phyloP scores from a whole-genome alignment of 1,140 invertebrate species.

The Panulirus ornatus region DNA sequence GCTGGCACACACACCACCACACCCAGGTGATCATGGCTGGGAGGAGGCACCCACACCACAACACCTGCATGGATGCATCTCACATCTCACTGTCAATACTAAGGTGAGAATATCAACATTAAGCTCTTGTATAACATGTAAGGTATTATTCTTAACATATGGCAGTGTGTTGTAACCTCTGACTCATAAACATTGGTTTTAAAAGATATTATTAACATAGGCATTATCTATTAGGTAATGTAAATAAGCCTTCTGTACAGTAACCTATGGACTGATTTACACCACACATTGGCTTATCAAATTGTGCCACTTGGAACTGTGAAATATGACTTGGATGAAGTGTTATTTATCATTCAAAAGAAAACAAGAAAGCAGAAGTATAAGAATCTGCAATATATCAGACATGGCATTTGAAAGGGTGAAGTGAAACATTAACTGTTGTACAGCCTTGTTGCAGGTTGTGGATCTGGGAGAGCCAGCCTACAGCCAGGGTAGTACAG shows the following conservation, averaged over 20 bases:
- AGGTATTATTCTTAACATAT: too few species aligned
- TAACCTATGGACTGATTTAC: too few species aligned
- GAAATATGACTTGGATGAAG: background rate
- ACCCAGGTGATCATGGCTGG: constrained; percentile 38
- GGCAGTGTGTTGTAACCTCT: too few species aligned
- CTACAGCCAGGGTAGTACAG: background rate
- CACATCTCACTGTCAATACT: constrained; percentile 42
- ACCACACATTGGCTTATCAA: too few species aligned
- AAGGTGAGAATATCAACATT: constrained; percentile 51
- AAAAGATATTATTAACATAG: too few species aligned
- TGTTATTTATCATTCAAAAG: too few species aligned
- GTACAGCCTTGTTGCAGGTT: constrained; percentile 39
- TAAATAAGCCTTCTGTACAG: too few species aligned
- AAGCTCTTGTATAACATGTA: too few species aligned
- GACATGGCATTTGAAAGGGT: background rate
- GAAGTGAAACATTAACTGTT: constrained; percentile 17
- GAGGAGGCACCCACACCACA: constrained; percentile 23
- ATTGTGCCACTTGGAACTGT: too few species aligned
- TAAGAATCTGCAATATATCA: background rate
- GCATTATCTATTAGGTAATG: too few species aligned
- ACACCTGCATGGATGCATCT: constrained; percentile 32
- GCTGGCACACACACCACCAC: constrained; percentile 20
- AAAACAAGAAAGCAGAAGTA: too few species aligned
- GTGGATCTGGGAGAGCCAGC: constrained; percentile 1
- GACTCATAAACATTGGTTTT: too few species aligned